Conservation (phyloP, 2,888 invertebrate genomes). For the Notocelia uddmanniana region DNA sequence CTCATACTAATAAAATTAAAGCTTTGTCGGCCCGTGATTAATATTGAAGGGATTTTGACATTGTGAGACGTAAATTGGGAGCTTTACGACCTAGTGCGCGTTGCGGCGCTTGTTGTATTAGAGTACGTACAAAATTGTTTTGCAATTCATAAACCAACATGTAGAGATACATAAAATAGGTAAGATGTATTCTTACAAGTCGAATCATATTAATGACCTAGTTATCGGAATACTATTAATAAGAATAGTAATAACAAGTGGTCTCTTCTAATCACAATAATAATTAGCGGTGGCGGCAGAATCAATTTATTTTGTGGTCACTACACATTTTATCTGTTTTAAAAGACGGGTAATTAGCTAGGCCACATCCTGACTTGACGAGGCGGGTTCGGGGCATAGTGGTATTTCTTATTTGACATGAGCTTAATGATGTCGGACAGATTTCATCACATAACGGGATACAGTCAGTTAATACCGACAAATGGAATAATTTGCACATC, state of each 20-base stretch:
- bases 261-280: not conserved
- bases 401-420: too few species aligned
- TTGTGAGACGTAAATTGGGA: conserved; percentile 47
- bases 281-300: conserved; percentile 1
- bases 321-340: not conserved
- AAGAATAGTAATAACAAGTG: not conserved
- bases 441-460: too few species aligned
- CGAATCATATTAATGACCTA: not conserved
- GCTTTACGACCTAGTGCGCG: conserved; percentile 31
- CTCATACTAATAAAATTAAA: conserved; percentile 48
- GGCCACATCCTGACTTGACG: too few species aligned
- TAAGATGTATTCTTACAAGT: not conserved
- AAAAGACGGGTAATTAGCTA: not conserved
- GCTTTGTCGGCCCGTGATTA: conserved; percentile 48
- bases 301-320: not conserved
- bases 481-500: too few species aligned
- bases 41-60: conserved; percentile 46
- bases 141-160: conserved; percentile 9
- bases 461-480: too few species aligned
- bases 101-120: conserved; percentile 5
- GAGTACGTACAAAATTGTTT: conserved; percentile 3
- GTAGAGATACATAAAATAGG: not conserved
- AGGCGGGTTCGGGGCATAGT: too few species aligned
- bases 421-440: too few species aligned
- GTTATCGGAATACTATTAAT: not conserved